These are phyloP conservation scores for Amblyraja radiata DNA, from an alignment of 2,797 vertebrate genomes.

Conservation along the genomic window DNA sequence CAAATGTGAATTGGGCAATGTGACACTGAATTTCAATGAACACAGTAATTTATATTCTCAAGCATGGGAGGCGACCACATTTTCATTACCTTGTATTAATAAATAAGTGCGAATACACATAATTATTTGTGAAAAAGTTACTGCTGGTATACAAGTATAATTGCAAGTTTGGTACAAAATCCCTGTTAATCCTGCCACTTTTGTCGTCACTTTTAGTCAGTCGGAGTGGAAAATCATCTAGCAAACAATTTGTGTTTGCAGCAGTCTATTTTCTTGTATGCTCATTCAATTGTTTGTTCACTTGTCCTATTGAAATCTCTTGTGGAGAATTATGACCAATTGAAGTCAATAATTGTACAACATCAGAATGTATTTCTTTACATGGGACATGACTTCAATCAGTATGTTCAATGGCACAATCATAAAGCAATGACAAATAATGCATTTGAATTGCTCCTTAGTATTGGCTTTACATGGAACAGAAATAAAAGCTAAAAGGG, in stretches of 20 bases:
- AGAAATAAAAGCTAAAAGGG: too few relatives aligned
- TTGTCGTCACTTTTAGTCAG: neutral
- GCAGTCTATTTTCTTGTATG: neutral
- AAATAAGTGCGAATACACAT: neutral
- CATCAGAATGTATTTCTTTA: neutral
- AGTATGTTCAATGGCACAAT: too few relatives aligned
- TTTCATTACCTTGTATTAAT: neutral
- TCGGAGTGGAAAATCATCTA: neutral
- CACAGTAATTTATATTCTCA: neutral
- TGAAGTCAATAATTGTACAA: slow-evolving; percentile 15
- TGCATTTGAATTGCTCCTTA: too few relatives aligned
- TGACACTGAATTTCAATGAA: neutral
- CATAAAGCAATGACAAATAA: too few relatives aligned
- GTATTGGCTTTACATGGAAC: too few relatives aligned
- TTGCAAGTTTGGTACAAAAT: too few relatives aligned
- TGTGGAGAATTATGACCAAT: neutral
- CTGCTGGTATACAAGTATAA: neutral
- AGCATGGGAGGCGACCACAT: neutral
- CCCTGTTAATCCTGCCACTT: neutral
- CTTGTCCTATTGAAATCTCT: neutral
- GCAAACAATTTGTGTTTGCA: neutral
- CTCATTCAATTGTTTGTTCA: neutral
- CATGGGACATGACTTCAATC: too few relatives aligned
- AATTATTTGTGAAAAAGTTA: neutral
- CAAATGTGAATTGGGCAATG: neutral